phyloP scores from a whole-genome alignment of 2,888 invertebrate species.

The Tetragonula carbonaria region DNA sequence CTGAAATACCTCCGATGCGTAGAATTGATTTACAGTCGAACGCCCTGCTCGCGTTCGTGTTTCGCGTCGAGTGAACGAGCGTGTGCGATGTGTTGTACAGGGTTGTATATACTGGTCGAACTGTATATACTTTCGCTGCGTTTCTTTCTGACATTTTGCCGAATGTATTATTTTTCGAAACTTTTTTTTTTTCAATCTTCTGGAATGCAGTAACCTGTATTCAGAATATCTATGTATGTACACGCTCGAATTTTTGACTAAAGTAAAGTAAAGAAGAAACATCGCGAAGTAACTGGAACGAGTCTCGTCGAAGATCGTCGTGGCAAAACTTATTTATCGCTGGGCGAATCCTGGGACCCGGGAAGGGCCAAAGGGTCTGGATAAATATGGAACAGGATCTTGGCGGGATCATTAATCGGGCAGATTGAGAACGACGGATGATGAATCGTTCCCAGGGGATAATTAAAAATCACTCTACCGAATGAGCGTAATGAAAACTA shows the following conservation, averaged over 20 bases:
- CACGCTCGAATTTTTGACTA: too few relatives aligned
- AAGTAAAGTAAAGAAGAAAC: too few relatives aligned
- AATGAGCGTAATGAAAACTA: constrained; percentile 38
- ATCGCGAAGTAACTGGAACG: constrained; percentile 66
- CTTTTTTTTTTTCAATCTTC: too few relatives aligned
- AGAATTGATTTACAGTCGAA: constrained; percentile 81
- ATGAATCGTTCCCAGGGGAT: constrained; percentile 49
- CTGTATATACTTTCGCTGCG: background rate
- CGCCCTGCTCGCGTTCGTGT: constrained; percentile 33
- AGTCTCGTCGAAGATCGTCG: constrained; percentile 65
- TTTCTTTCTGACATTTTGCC: too few relatives aligned
- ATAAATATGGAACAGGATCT: constrained; percentile 66
- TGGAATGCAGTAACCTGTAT: too few relatives aligned
- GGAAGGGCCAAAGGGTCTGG: constrained; percentile 33
- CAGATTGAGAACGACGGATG: constrained; percentile 37
- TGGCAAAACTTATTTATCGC: constrained; percentile 80
- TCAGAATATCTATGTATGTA: too few relatives aligned
- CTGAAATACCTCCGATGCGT: constrained; percentile 82
- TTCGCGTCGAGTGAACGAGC: background rate
- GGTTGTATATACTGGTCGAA: background rate
- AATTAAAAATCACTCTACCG: constrained; percentile 47
- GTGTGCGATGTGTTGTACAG: constrained; percentile 8
- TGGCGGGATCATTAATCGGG: constrained; percentile 52
- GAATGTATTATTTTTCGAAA: too few relatives aligned
- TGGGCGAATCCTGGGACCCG: constrained; percentile 33